Conservation (phyloP, 2,888 invertebrate species). For the Nineta flava region DNA sequence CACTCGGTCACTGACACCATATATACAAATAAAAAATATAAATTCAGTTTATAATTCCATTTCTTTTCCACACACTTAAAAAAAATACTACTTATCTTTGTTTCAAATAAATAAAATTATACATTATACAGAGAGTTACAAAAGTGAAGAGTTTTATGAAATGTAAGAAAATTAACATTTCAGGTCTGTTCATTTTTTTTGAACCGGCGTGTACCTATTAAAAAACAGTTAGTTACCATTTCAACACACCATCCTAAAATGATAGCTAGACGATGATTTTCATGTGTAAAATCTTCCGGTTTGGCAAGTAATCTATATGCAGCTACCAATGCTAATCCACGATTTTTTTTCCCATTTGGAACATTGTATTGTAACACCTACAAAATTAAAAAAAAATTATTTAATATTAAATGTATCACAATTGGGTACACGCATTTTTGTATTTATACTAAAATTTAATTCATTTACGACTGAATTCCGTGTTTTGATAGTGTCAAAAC, state of each 20-base stretch:
- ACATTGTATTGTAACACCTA: conserved; percentile 84
- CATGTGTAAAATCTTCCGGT: conserved; percentile 51
- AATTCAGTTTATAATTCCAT: too few relatives aligned
- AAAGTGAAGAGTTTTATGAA: too few relatives aligned
- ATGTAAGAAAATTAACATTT: too few relatives aligned
- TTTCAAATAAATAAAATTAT: too few relatives aligned
- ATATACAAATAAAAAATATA: too few relatives aligned
- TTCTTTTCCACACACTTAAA: too few relatives aligned
- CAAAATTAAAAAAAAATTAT: conserved; percentile 15
- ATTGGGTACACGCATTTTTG: not conserved
- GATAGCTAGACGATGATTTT: conserved; percentile 61
- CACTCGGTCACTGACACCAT: too few relatives aligned
- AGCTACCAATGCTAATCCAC: conserved; percentile 56
- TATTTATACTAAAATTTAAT: not conserved
- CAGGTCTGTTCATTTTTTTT: too few relatives aligned
- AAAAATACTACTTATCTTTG: too few relatives aligned
- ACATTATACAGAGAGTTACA: too few relatives aligned
- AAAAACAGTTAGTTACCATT: conserved; percentile 74
- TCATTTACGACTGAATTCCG: not conserved
- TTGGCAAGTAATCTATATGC: conserved; percentile 59
- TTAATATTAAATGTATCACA: not conserved
- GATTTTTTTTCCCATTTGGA: conserved; percentile 74
- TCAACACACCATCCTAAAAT: conserved; percentile 91
- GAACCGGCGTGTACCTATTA: too few relatives aligned
- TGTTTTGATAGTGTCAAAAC: too few relatives aligned